Percentiles rank a stretch among this genome's conserved stretches.
These are phyloP conservation scores for Pristionchus exspectatus DNA, from an alignment of 2,888 invertebrate genomes.

Conservation along the genomic window DNA sequence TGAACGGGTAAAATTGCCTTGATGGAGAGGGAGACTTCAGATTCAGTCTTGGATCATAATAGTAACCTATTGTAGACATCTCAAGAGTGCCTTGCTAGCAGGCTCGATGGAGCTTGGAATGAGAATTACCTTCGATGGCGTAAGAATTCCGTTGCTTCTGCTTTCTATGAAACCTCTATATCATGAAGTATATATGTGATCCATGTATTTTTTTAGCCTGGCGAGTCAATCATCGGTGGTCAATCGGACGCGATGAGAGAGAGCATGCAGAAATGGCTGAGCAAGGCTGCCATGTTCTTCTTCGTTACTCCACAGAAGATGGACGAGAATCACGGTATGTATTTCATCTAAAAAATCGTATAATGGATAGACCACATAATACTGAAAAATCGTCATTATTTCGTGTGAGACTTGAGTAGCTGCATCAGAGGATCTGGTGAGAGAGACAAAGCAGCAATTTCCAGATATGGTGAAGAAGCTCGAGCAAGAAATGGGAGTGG, in stretches of 20 bases:
- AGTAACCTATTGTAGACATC: not conserved
- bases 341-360: too few relatives aligned
- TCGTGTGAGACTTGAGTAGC: too few relatives aligned
- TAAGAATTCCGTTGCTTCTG: not conserved
- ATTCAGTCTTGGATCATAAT: too few relatives aligned
- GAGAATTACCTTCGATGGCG: not conserved
- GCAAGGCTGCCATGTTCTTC: not conserved
- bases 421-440: too few relatives aligned
- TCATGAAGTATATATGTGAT: not conserved
- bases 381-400: too few relatives aligned
- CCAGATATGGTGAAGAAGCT: constrained; percentile 34
- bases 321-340: constrained; percentile 16
- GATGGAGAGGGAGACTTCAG: too few relatives aligned
- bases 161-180: not conserved
- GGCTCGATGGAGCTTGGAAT: not conserved
- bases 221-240: not conserved
- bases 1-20: too few relatives aligned
- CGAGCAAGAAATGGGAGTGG: constrained; percentile 43
- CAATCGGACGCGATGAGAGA: not conserved
- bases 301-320: constrained; percentile 21
- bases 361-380: too few relatives aligned
- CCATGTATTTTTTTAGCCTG: not conserved
- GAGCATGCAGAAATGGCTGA: not conserved
- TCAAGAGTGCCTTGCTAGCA: not conserved
- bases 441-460: not conserved